These are phyloP conservation scores for Drosophila lutescens DNA, from an alignment of 2,888 invertebrate species.

Conservation along the genomic window DNA sequence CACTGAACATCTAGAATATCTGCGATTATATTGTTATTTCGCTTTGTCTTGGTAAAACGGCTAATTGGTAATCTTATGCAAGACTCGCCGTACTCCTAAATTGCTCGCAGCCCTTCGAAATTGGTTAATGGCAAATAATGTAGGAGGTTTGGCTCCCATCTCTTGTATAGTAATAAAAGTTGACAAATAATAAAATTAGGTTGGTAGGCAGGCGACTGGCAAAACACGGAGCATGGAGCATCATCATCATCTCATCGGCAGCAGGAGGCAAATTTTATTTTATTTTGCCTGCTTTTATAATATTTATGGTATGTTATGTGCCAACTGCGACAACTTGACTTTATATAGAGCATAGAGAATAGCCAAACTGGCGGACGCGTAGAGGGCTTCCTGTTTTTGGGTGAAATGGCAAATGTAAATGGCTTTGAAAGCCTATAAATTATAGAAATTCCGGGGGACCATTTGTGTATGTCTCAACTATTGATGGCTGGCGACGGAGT, in stretches of 20 bases:
- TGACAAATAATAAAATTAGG: conserved; percentile 50
- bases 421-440: conserved; percentile 77
- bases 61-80: conserved; percentile 2
- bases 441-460: conserved; percentile 71
- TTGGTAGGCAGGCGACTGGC: background rate
- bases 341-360: background rate
- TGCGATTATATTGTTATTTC: too few species aligned
- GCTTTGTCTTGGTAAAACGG: background rate
- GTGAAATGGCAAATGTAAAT: conserved; percentile 50
- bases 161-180: conserved; percentile 45
- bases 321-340: conserved; percentile 27
- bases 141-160: background rate
- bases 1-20: too few species aligned
- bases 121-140: conserved; percentile 3
- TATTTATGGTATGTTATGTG: conserved; percentile 19
- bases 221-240: conserved; percentile 6
- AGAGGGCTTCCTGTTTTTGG: conserved; percentile 40
- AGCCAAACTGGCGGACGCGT: background rate
- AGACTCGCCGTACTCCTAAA: background rate
- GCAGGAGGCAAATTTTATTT: conserved; percentile 47
- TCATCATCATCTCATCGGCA: conserved; percentile 4
- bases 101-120: background rate
- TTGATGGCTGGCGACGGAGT: conserved; percentile 73
- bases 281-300: conserved; percentile 21
- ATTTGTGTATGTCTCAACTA: conserved; percentile 65